Evolutionary conservation across 2,888 invertebrate species (phyloP).

Genomic region (Octodonta nipae): DNA sequence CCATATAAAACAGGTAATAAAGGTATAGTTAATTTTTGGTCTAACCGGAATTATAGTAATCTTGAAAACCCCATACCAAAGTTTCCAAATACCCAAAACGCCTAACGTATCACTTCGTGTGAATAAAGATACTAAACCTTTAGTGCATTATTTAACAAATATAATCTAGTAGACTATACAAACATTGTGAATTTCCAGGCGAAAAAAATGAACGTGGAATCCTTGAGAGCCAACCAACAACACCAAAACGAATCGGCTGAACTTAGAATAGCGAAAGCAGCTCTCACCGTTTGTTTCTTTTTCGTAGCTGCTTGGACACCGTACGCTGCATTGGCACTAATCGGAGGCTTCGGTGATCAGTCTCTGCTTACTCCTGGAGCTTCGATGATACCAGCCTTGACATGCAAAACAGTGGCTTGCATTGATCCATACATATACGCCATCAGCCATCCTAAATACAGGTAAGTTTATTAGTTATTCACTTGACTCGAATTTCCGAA

Average conservation of each 20-base stretch:
- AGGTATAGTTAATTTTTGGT: no score
- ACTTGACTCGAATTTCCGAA: no score
- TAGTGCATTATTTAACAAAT: no score
- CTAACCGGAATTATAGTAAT: no score
- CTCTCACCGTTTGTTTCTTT: slow-evolving; percentile 73
- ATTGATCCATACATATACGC: slow-evolving; percentile 85
- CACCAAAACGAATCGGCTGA: slow-evolving; percentile 60
- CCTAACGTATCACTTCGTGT: no score
- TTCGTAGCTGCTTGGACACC: slow-evolving; percentile 84
- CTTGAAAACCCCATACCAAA: no score
- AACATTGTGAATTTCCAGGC: slow-evolving; percentile 50
- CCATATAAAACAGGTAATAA: no score
- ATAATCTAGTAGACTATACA: no score
- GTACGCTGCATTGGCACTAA: slow-evolving; percentile 69
- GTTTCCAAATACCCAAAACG: no score
- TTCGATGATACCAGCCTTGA: slow-evolving; percentile 75
- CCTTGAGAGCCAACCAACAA: slow-evolving; percentile 57
- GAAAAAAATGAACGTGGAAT: slow-evolving; percentile 84
- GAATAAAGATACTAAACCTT: no score
- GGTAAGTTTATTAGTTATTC: slow-evolving; percentile 36
- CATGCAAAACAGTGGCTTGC: slow-evolving; percentile 80
- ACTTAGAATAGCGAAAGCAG: slow-evolving; percentile 75
- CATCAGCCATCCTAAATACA: slow-evolving; percentile 79
- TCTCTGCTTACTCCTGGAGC: slow-evolving; percentile 58
- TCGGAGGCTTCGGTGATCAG: slow-evolving; percentile 69